These are phyloP conservation scores for Anarhynchus alexandrinus DNA, from an alignment of 2,113 vertebrate species.

Conservation along the genomic window DNA sequence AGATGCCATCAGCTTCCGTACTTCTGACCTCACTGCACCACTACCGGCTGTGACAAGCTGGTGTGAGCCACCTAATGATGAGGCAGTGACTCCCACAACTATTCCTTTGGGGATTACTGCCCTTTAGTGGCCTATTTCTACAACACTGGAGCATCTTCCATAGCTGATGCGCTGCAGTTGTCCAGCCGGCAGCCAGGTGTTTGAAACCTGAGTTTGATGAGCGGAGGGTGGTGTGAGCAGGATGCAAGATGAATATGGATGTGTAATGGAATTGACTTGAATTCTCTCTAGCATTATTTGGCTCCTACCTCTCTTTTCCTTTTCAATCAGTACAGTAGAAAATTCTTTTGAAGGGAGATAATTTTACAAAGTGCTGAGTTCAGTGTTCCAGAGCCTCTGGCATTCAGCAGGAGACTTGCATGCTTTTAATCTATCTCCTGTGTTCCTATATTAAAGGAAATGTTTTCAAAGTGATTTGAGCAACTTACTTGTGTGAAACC, in stretches of 20 bases:
- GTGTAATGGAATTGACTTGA: neutral
- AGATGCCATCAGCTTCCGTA: neutral
- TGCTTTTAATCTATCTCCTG: slow-evolving; percentile 45
- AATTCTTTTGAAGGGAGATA: slow-evolving; percentile 61
- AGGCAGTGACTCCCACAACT: neutral
- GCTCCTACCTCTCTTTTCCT: slow-evolving; percentile 17
- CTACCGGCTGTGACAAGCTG: neutral
- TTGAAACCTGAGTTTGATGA: neutral
- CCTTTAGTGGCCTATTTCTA: neutral
- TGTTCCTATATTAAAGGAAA: slow-evolving; percentile 61
- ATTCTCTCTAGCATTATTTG: slow-evolving; percentile 12
- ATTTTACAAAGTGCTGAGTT: slow-evolving; percentile 61
- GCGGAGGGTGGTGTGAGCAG: neutral
- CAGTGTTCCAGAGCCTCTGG: slow-evolving; percentile 52
- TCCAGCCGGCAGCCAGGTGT: neutral
- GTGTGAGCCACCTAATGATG: neutral
- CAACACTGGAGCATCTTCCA: neutral
- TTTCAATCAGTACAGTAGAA: slow-evolving; percentile 46
- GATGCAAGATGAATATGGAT: neutral
- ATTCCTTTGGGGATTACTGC: neutral
- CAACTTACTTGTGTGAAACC: slow-evolving; percentile 14
- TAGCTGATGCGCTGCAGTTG: neutral
- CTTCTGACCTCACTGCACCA: neutral
- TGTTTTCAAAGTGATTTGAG: slow-evolving; percentile 56
- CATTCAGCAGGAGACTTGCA: slow-evolving; percentile 16